Evolutionary conservation across 2,797 vertebrate species (phyloP).

Genomic region (Halcyon smyrnensis): DNA sequence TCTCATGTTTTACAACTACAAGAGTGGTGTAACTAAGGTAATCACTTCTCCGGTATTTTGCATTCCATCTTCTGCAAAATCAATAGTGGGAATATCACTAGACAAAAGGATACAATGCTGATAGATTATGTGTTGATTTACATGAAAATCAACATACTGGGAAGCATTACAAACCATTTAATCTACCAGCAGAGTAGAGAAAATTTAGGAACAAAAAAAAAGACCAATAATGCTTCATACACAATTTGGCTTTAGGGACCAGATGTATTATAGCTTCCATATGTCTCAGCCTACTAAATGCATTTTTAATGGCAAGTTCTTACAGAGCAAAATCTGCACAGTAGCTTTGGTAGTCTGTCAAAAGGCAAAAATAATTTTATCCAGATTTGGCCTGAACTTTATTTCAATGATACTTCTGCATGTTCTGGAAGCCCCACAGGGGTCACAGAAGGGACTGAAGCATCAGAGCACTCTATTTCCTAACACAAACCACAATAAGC

Average conservation of each 20-base stretch:
- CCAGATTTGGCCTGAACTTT: conserved; percentile 36
- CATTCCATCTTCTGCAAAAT: not conserved
- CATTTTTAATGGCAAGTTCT: conserved; percentile 70
- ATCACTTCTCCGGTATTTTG: not conserved
- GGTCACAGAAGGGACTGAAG: not conserved
- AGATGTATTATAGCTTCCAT: conserved; percentile 69
- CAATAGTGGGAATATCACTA: not conserved
- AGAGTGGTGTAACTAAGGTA: not conserved
- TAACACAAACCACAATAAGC: not conserved
- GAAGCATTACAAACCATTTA: conserved; percentile 62
- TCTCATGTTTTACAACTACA: not conserved
- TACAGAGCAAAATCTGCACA: conserved; percentile 61
- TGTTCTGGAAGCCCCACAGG: not conserved
- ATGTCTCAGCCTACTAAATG: conserved; percentile 73
- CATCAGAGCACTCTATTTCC: not conserved
- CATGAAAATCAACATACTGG: conserved; percentile 48
- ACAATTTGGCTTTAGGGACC: conserved; percentile 67
- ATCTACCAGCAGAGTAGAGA: conserved; percentile 40
- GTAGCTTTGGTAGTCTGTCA: conserved; percentile 41
- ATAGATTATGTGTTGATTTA: conserved; percentile 64
- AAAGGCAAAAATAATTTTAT: conserved; percentile 13
- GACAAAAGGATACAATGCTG: conserved; percentile 16
- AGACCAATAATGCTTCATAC: conserved; percentile 44
- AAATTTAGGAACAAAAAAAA: conserved; percentile 58
- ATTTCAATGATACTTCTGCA: not conserved